phyloP scores from a whole-genome alignment of 2,888 invertebrate species.

The Dorcus parallelipipedus region DNA sequence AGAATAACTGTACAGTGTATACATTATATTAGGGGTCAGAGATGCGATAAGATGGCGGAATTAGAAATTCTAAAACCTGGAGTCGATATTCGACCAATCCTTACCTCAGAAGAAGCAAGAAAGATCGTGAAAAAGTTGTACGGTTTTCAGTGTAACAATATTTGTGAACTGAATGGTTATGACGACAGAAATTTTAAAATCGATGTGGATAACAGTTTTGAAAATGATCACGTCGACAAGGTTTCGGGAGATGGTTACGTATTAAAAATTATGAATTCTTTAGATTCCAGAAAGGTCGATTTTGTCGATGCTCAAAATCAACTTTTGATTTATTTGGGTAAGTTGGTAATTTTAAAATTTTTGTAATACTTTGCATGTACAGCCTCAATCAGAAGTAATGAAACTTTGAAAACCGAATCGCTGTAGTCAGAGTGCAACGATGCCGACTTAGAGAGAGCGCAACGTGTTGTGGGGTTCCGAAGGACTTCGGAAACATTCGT shows the following conservation, averaged over 20 bases:
- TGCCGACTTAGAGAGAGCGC: too few species aligned
- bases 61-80: slow-evolving; percentile 52
- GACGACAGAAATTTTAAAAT: slow-evolving; percentile 77
- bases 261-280: slow-evolving; percentile 78
- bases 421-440: too few species aligned
- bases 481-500: too few species aligned
- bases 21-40: not conserved
- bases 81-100: slow-evolving; percentile 55
- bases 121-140: slow-evolving; percentile 58
- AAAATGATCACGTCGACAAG: slow-evolving; percentile 54
- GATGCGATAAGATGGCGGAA: slow-evolving; percentile 19
- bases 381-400: too few species aligned
- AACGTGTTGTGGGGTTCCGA: too few species aligned
- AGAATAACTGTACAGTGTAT: not conserved
- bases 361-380: too few species aligned
- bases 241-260: slow-evolving; percentile 66
- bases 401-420: too few species aligned
- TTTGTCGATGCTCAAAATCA: slow-evolving; percentile 74
- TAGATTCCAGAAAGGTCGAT: slow-evolving; percentile 68
- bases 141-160: slow-evolving; percentile 57
- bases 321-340: slow-evolving; percentile 68
- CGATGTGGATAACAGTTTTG: slow-evolving; percentile 56
- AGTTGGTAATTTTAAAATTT: slow-evolving; percentile 36
- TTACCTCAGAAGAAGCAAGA: slow-evolving; percentile 54
- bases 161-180: slow-evolving; percentile 68